phyloP scores from a whole-genome alignment of 2,888 invertebrate species.

The Oscheius sp. region DNA sequence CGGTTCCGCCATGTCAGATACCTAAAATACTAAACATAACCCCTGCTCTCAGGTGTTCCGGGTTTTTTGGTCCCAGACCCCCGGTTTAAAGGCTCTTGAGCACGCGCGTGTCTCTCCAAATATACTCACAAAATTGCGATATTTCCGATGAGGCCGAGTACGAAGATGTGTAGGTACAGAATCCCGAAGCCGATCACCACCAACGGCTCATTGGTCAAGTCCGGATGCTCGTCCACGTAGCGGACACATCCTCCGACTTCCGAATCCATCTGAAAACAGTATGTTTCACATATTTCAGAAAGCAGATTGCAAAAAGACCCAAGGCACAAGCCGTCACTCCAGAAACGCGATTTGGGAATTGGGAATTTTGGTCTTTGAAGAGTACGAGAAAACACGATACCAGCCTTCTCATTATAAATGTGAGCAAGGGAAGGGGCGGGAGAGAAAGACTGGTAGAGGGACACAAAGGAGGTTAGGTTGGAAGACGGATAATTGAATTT shows the following conservation, averaged over 20 bases:
- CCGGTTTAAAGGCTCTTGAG: background rate
- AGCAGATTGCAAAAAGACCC: background rate
- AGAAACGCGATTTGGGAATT: slow-evolving; percentile 4
- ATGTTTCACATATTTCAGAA: background rate
- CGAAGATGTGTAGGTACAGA: slow-evolving; percentile 64
- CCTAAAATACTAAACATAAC: slow-evolving; percentile 49
- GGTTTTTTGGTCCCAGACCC: background rate
- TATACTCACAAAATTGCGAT: slow-evolving; percentile 57
- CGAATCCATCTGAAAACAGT: slow-evolving; percentile 20
- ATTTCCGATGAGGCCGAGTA: slow-evolving; percentile 61
- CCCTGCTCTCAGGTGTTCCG: background rate
- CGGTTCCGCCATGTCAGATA: slow-evolving; percentile 55
- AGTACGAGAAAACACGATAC: background rate
- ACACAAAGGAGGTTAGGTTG: too few species aligned
- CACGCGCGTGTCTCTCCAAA: background rate
- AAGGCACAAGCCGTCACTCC: background rate
- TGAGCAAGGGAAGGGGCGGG: background rate
- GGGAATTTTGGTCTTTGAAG: background rate
- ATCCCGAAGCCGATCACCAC: slow-evolving; percentile 62
- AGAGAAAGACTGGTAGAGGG: background rate
- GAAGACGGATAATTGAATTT: too few species aligned
- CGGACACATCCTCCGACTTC: slow-evolving; percentile 45
- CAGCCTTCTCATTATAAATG: background rate
- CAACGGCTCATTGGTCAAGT: slow-evolving; percentile 65
- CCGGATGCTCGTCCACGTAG: slow-evolving; percentile 65